Base-by-base conservation (phyloP, 2,113 vertebrate genomes). In the Collichthys lucidus region DNA sequence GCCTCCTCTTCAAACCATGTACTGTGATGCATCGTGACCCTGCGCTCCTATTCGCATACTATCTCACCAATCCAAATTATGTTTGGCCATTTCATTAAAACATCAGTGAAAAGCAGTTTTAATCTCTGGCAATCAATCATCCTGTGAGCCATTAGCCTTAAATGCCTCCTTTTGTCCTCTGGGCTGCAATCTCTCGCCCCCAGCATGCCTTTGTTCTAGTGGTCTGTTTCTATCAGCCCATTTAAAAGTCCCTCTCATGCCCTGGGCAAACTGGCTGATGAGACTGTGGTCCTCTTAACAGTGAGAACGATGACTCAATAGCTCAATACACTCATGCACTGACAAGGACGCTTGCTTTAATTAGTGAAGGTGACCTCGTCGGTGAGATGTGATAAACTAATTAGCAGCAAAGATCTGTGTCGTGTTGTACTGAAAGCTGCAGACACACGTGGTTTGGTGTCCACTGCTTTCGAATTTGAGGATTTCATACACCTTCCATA, bases 181-280 rank as follows among this genome's bases (percentile, higher is more conserved):
- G 63, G 44, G 71, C 57, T 47, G 64, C 72, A 77, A 77, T 88
- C 73, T 67, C 57, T 71, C 29, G 2, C 56, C 68, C 19, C 68
- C 62, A 63, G 55, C 9, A 26, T 66, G 66, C 19, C 68, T 89
- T 74, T 86, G 62, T 83, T 80, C 42, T 19, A 9, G 5, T 4
- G 19, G 9, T 31, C 5, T 61, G 64, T 44, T 61, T 69, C 67
- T 26, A 80, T 83, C 64, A 59, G 57, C 4, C 31, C 14, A 55
- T 79, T 87, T 64, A 59, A 74, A 76, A 16, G 64, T 22, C 40
- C 60, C 68, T 82, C 42, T 83, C 62, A 80, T 74, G 62, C 79
- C 46, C 60, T 3, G 56, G 76, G 47, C 15, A 5, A 61, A 26
- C 3, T 5, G 10, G 35, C 46, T 59, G 80, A 89, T 83, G 50